Evolutionary conservation across 1,140 invertebrate genomes (phyloP), one percentile per base, ranked within the genome.

Genomic region (Zaprionus africanus): DNA sequence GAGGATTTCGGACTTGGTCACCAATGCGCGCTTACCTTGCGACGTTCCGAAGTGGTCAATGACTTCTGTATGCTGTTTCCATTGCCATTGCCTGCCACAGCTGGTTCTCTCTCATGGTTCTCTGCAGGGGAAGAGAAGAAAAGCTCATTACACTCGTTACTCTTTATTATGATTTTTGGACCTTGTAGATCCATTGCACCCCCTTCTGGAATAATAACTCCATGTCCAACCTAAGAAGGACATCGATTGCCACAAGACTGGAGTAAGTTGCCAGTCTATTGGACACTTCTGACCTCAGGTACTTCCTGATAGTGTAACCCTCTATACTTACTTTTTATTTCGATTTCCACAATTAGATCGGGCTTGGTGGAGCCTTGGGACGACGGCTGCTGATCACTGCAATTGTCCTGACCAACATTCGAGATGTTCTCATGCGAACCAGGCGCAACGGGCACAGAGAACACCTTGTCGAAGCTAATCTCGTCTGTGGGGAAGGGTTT

Each of bases 401-500:
- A 59, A 5, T 54, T 80, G 22, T 90, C 86, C 66, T 87, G 82
- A 7, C 78, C 81, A 28, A 91, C 82, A 49, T 63, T 81, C 6
- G 85, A 81, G n/a, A 91, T 90, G 58, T 92, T 92, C 76, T 94
- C 66, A 92, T 93, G 65, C 9, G 94, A 92, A 19, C 95, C 95
- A 0, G 96, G 96, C 0, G 95, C 96, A 13, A 95, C 91, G 0
- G 96, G 96, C 4, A 97, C 96, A 1, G 95, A 96, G 86, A 97
- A 97, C 4, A 97, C 96, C 86, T 96, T 96, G 85, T 96, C 96
- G 76, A 97, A 97, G 0, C 95, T 96, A 82, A 96, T 96, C 72
- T 96, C 95, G 17, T 95, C 94, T 0, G 95, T 95, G 22, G 96
- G 96, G 82, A 97, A 97, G 12, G 96, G 96, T 90, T 97, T 97